A percentile compares a stretch with the other conserved stretches of the same genome.
Evolutionary conservation across 2,888 invertebrate genomes (phyloP).

Genomic region (Archips crataeganus): DNA sequence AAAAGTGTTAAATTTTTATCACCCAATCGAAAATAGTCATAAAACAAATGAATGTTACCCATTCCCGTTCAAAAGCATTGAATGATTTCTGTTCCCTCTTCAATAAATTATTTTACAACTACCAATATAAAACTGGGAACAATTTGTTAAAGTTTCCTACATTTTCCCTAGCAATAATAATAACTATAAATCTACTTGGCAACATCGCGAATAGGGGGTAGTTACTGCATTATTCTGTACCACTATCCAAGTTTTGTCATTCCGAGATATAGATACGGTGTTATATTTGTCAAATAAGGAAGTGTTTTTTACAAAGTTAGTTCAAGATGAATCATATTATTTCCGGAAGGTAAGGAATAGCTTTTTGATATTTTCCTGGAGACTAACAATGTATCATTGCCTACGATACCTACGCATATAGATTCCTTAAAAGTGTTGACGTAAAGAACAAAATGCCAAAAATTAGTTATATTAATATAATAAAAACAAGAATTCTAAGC

Average conservation of each 20-base stretch:
- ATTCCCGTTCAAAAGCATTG: conserved; percentile 50
- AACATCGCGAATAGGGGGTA: conserved; percentile 48
- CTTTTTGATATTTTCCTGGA: conserved; percentile 1
- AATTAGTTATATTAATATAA: too few species aligned
- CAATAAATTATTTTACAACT: conserved; percentile 75
- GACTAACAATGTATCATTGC: neutral
- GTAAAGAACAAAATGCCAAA: neutral
- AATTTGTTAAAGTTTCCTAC: conserved; percentile 63
- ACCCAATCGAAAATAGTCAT: neutral
- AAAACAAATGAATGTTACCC: conserved; percentile 45
- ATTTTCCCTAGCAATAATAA: conserved; percentile 76
- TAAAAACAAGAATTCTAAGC: too few species aligned
- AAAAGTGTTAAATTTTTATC: neutral
- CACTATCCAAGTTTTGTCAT: conserved; percentile 45
- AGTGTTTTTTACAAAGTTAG: conserved; percentile 23
- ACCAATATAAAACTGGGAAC: conserved; percentile 64
- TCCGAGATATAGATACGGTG: conserved; percentile 41
- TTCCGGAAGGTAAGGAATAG: conserved; percentile 19
- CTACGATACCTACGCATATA: too few species aligned
- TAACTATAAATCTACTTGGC: conserved; percentile 73
- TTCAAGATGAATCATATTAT: conserved; percentile 23
- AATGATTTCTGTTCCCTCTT: conserved; percentile 44
- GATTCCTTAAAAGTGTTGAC: too few species aligned
- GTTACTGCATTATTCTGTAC: conserved; percentile 50
- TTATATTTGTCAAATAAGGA: conserved; percentile 43